Conservation (phyloP, 2,888 invertebrate genomes). For the Gonocerus acuteangulatus region DNA sequence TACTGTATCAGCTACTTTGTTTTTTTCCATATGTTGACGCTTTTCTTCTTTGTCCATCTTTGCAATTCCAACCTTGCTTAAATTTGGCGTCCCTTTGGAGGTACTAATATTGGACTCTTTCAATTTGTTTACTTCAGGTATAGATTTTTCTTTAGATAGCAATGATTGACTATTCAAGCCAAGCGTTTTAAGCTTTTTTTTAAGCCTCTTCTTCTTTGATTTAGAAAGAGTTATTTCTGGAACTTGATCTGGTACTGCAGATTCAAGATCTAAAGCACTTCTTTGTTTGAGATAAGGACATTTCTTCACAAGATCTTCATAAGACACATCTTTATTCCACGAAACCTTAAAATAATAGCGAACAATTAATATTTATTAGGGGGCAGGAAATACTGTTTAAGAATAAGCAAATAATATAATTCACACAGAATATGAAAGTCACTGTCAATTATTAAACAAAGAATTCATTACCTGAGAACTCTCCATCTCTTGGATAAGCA, state of each 20-base stretch:
- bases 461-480: conserved; percentile 13
- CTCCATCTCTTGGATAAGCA: conserved; percentile 7
- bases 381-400: too few relatives aligned
- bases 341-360: neutral
- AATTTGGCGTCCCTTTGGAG: too few relatives aligned
- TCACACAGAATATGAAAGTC: neutral
- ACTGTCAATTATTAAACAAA: too few relatives aligned
- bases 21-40: neutral
- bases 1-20: conserved; percentile 5
- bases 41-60: too few relatives aligned
- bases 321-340: conserved; percentile 5
- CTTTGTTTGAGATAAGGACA: conserved; percentile 11
- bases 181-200: conserved; percentile 6
- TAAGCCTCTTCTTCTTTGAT: conserved; percentile 21
- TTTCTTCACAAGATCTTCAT: conserved; percentile 23
- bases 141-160: too few relatives aligned
- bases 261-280: neutral
- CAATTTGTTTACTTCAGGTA: too few relatives aligned
- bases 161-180: neutral
- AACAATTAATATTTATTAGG: neutral
- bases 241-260: neutral
- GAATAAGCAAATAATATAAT: neutral
- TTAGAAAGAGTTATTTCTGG: conserved; percentile 2
- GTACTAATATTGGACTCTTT: too few relatives aligned
- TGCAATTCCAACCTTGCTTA: too few relatives aligned